Evolutionary conservation across 2,797 vertebrate species (phyloP), one percentile per base, ranked within the genome.

Genomic region (Channallabes apus): DNA sequence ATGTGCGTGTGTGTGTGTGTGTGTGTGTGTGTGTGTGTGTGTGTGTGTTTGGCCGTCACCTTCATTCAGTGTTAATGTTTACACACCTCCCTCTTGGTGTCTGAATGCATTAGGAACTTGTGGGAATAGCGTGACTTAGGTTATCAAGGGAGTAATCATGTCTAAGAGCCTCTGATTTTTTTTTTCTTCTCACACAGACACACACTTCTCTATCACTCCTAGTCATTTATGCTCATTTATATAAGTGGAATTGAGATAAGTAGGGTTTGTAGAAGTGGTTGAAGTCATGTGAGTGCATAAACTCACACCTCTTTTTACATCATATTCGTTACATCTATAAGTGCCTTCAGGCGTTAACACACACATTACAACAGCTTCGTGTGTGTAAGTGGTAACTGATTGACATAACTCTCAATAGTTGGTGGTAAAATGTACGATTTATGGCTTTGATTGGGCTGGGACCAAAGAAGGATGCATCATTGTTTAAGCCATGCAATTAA

Each of bases 141-240:
- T 94, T 94, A 96, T 95, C 95, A 92, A 93, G 90, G 90, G 92
- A 93, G 93, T 92, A 93, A 96, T 96, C 95, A 93, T 86, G 91
- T 93, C 93, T 92, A 88, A 94, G 92, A 93, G 93, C 92, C 94
- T 93, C 93, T 1, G 11, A 51, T 88, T 58, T 93, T 93, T 93
- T 93, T 54, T 68, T 65, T 18, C 92, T 93, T 18, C 92, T 93
- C 93, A 92, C 91, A 88, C 89, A 65, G 90, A 61, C 24, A 8
- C 69, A 91, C 90, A 56, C 61, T 77, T 58, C 91, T 88, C 87
- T 68, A 0, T 32, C 2, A n/a, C 82, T 41, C 90, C 88, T 85
- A 91, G 90, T 91, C 93, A 94, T 94, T 92, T 92, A 77, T 72
- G 79, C 62, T 78, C 46, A 65, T 35, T 61, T 29, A 6, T 32